Evolutionary conservation across 1,140 invertebrate species (phyloP), one percentile per base, ranked within the genome.

Genomic region (Neodiprion virginianus): DNA sequence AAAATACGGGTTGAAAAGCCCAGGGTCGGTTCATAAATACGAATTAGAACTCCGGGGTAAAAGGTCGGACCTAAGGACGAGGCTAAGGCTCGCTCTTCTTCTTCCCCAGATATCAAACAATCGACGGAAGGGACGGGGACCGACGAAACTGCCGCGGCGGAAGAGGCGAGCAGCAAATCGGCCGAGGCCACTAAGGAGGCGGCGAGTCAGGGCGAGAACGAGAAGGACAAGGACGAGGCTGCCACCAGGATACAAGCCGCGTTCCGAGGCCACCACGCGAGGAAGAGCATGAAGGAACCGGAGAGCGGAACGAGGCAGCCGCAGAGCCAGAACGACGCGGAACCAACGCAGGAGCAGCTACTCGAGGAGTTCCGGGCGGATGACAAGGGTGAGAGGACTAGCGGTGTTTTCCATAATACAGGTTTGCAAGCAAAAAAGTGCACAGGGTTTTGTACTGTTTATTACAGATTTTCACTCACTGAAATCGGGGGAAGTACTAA

Each of bases 301-400:
- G 84, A 86, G 84, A 85, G 83, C 77, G 80, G 83, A 76, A 80
- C 79, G 71, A 87, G 82, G 73, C 77, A 81, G 81, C 86, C 85
- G 78, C 84, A 77, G 74, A 80, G 77, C 73, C 76, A 86, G 78
- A 78, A 83, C 73, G 88, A 90, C 72, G 83, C 83, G 48, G 92
- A 93, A 83, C 92, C 92, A 47, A 92, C 92, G 74, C 91, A 91
- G 85, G 93, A 93, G 79, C 90, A 95, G 83, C 89, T 95, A 73
- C 91, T 94, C 81, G 91, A 92, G 70, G 94, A 95, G 86, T 95
- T 95, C 85, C 88, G 92, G 76, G 89, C 92, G 74, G 94, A 95
- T 86, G 94, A 95, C 88, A 91, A 92, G 91, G 94, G 94, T 95
- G 86, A 84, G 88, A 79, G 28, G 7, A 48, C 8, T 40, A 3